Evolutionary conservation across 2,113 vertebrate genomes (phyloP).

Genomic region (Romanogobio albipinnatus): DNA sequence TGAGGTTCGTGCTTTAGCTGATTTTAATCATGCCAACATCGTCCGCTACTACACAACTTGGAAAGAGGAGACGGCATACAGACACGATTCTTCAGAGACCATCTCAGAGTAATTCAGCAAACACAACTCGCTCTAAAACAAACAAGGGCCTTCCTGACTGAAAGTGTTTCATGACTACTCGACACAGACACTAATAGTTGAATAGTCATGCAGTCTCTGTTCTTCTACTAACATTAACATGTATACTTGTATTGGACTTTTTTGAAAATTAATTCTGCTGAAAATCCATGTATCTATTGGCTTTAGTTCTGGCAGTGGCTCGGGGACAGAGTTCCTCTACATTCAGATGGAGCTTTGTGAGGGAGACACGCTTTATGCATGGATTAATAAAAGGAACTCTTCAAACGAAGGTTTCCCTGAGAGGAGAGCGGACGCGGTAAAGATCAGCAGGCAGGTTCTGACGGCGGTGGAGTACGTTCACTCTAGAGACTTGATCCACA

Average conservation of each 20-base stretch:
- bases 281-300: background rate
- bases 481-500: conserved; percentile 67
- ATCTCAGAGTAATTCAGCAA: conserved; percentile 65
- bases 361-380: conserved; percentile 63
- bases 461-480: conserved; percentile 75
- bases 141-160: background rate
- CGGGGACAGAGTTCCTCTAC: conserved; percentile 63
- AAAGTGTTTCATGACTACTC: too few species aligned
- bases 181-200: too few species aligned
- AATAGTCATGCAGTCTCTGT: background rate
- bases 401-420: conserved; percentile 17
- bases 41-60: conserved; percentile 73
- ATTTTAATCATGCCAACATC: conserved; percentile 71
- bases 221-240: background rate
- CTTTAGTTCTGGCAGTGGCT: conserved; percentile 59
- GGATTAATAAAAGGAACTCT: conserved; percentile 70
- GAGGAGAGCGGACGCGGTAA: conserved; percentile 59
- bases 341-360: conserved; percentile 81
- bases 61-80: conserved; percentile 65
- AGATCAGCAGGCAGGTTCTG: conserved; percentile 64
- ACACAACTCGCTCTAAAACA: background rate
- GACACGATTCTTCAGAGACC: conserved; percentile 53
- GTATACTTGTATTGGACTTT: background rate
- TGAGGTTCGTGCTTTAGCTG: conserved; percentile 66
- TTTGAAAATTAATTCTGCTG: too few species aligned